Evolutionary conservation across 1,140 invertebrate genomes (phyloP), one percentile per base, ranked within the genome.

Genomic region (Bombus superbus): DNA sequence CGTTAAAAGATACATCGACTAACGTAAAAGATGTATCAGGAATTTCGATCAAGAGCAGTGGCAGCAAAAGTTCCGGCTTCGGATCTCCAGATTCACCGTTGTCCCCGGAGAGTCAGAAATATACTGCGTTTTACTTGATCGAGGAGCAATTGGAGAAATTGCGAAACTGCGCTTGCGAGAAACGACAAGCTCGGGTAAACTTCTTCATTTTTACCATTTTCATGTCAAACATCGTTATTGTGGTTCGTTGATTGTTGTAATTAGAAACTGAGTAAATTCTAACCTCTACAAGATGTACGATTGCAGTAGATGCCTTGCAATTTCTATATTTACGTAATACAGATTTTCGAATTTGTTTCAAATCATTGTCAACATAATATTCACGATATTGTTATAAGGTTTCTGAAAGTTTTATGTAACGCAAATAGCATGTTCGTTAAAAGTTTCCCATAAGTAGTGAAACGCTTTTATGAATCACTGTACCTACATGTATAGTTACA

Each of bases 61-160:
- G 77, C 11, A 94, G 93, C 77, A 90, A 86, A 40, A 94, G 93
- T 83, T 94, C 93, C 8, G 93, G 93, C 35, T 73, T 94, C 18
- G 93, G 89, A 22, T 92, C 90, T 38, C 92, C 91, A 4, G 90
- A 91, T 77, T 94, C 93, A 2, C 92, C 91, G 44, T 79, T 94
- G 62, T 93, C 93, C 9, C 92, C 93, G n/a, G 93, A 94, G 62
- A 94, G 90, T 76, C 93, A 94, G 57, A 89, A 90, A 25, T 94
- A 92, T 81, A 83, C 92, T 9, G 92, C 92, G n/a, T 88, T 93
- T 66, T 91, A 93, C 86, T 83, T 93, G 59, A 94, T 94, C 79
- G 93, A 93, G 40, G 81, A 91, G 35, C 92, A 94, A 62, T 40
- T 93, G 71, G 92, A 93, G 25, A 94, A 93, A 81, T 57, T 93